These are phyloP conservation scores for Alligator sinensis DNA, from an alignment of 2,113 vertebrate species.

Conservation along the genomic window DNA sequence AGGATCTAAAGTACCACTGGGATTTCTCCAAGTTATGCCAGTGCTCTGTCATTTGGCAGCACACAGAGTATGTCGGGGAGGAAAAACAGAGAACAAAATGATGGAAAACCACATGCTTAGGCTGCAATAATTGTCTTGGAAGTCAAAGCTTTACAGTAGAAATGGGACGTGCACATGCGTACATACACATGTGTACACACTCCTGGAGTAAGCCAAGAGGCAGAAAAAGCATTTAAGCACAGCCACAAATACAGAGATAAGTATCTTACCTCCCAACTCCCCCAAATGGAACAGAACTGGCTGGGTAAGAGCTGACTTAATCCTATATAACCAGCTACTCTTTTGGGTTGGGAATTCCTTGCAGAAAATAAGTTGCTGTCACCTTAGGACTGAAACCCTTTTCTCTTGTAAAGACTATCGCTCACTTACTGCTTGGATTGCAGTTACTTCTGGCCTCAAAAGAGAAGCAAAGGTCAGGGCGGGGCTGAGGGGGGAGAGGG, in stretches of 20 bases:
- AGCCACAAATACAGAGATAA: neutral
- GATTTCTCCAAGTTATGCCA: constrained; percentile 48
- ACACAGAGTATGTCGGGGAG: constrained; percentile 56
- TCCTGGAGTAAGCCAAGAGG: neutral
- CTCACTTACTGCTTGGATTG: neutral
- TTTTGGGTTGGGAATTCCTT: neutral
- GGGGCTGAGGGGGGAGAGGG: neutral
- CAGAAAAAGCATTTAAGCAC: neutral
- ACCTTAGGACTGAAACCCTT: constrained; percentile 8
- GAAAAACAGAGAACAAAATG: constrained; percentile 27
- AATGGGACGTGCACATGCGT: neutral
- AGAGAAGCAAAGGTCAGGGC: neutral
- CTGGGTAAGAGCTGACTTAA: neutral
- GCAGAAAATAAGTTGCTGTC: neutral
- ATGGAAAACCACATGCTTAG: neutral
- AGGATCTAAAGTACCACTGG: constrained; percentile 51
- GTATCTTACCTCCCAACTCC: neutral
- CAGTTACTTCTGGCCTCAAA: constrained; percentile 34
- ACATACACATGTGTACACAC: neutral
- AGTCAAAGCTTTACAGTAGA: neutral
- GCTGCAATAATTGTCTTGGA: neutral
- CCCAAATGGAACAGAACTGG: neutral
- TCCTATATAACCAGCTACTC: neutral
- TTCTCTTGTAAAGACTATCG: neutral
- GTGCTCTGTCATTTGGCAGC: constrained; percentile 40